Conservation (phyloP, 2,113 vertebrate species). For the Mirounga angustirostris region DNA sequence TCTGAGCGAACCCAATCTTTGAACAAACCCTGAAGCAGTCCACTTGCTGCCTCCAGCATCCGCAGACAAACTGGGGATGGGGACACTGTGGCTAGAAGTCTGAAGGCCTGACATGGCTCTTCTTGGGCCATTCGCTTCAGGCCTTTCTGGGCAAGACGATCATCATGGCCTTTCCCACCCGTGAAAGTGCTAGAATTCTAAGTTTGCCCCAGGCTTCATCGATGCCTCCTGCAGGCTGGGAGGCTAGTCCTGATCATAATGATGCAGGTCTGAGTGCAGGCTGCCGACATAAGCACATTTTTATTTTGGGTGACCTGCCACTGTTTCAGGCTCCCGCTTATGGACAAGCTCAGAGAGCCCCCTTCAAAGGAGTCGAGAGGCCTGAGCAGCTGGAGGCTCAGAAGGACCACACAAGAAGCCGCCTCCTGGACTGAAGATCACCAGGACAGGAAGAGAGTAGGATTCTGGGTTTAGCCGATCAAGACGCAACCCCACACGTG, state of each 20-base stretch:
- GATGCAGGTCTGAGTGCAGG: background rate
- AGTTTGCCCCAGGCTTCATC: fast-evolving
- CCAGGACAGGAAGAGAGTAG: background rate
- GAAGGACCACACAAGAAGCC: fast-evolving
- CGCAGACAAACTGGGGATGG: fast-evolving
- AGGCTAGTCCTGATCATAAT: fast-evolving
- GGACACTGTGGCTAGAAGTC: background rate
- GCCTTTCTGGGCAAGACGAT: too few species aligned
- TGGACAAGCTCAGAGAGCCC: background rate
- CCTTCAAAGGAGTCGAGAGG: background rate
- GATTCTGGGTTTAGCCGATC: background rate
- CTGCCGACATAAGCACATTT: fast-evolving
- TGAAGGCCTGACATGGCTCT: fast-evolving
- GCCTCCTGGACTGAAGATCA: fast-evolving
- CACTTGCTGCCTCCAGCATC: fast-evolving
- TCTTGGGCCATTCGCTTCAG: background rate
- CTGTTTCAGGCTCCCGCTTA: background rate
- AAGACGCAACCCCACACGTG: background rate
- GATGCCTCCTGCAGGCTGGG: fast-evolving
- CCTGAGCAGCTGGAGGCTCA: background rate
- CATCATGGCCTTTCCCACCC: fast-evolving
- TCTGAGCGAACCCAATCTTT: background rate
- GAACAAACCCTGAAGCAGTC: fast-evolving
- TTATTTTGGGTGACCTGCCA: fast-evolving
- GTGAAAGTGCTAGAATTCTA: fast-evolving